Conservation (phyloP, 2,797 vertebrate species). For the Galago senegalensis region DNA sequence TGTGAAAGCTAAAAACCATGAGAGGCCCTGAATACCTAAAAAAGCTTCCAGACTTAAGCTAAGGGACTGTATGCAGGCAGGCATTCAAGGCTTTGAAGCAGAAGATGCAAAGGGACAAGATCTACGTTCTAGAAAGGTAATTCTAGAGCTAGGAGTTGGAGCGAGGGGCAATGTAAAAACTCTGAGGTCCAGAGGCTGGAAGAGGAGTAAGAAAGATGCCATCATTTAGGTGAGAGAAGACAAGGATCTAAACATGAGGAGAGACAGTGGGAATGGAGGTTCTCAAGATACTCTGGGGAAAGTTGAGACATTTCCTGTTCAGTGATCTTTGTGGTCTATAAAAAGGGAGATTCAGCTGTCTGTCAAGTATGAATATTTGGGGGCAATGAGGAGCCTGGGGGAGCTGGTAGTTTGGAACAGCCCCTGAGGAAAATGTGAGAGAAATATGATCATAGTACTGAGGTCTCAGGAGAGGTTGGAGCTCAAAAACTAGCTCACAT, state of each 20-base stretch:
- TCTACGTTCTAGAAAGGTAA: neutral
- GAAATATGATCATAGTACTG: neutral
- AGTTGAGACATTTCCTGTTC: neutral
- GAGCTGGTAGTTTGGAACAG: neutral
- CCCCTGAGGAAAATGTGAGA: neutral
- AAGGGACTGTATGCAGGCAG: neutral
- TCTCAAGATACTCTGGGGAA: neutral
- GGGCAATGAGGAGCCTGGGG: neutral
- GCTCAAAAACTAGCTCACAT: neutral
- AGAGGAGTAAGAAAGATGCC: neutral
- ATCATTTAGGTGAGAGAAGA: neutral
- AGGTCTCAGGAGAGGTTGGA: neutral
- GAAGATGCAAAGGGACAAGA: neutral
- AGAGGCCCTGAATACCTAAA: neutral
- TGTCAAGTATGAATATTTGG: neutral
- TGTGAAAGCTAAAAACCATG: neutral
- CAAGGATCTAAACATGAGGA: neutral
- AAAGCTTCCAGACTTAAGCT: neutral
- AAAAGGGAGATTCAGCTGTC: neutral
- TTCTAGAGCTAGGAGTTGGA: too few relatives aligned
- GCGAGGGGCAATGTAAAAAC: neutral
- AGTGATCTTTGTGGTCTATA: neutral
- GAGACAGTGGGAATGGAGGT: neutral
- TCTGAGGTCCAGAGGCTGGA: neutral
- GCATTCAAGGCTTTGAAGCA: neutral